These are phyloP conservation scores for Epinephelus malabaricus DNA, from an alignment of 2,797 vertebrate genomes.

Conservation along the genomic window DNA sequence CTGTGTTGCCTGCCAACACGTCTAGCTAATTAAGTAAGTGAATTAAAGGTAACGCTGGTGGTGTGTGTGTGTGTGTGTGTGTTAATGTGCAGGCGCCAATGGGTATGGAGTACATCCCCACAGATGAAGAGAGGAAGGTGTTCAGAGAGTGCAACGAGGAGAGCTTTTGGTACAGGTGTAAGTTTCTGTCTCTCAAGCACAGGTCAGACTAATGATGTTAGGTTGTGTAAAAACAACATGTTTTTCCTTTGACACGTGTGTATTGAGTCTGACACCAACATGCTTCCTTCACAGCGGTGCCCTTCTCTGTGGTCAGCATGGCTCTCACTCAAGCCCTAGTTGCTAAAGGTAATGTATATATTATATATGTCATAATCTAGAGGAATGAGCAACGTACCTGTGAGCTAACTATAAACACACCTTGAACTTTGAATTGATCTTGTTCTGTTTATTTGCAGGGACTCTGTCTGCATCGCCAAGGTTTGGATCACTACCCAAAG, in stretches of 20 bases:
- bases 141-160: slow-evolving; percentile 89
- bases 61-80: slow-evolving; percentile 10
- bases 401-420: neutral
- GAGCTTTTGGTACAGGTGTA: slow-evolving; percentile 84
- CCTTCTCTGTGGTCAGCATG: slow-evolving; percentile 77
- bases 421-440: neutral
- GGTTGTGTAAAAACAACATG: neutral
- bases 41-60: neutral
- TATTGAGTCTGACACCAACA: neutral
- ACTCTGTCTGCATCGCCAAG: slow-evolving; percentile 66
- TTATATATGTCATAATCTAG: neutral
- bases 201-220: neutral
- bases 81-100: slow-evolving; percentile 73
- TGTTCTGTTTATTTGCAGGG: slow-evolving; percentile 61
- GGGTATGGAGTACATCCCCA: slow-evolving; percentile 86
- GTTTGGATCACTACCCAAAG: slow-evolving; percentile 81
- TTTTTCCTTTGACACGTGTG: neutral
- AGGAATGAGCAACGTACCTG: neutral
- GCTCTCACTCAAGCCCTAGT: slow-evolving; percentile 77
- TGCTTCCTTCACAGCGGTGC: slow-evolving; percentile 71
- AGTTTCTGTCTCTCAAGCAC: slow-evolving; percentile 51
- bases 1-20: neutral
- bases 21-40: neutral
- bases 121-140: slow-evolving; percentile 91
- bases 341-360: slow-evolving; percentile 70